Evolutionary conservation across 2,888 invertebrate genomes (phyloP), one percentile per base, ranked within the genome.

Genomic region (Apamea crenata): DNA sequence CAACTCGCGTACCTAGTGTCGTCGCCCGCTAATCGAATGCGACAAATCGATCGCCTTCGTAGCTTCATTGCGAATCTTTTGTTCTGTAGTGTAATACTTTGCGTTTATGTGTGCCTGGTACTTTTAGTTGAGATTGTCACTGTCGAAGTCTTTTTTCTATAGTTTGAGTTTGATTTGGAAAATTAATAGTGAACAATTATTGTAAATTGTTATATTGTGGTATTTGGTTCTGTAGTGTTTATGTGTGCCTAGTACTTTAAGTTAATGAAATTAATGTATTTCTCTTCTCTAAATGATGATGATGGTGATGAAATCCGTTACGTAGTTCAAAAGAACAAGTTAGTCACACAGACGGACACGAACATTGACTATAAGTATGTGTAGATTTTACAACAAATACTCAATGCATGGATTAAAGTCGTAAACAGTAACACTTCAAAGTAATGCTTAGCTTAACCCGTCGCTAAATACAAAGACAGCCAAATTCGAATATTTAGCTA

Each of bases 21-120:
- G 87, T 83, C 91, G 92, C 91, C 91, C 92, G 92, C 91, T 92
- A 92, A 93, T 93, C 92, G 91, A 91, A 92, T 91, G 90, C 93
- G 94, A 93, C 94, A 92, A 94, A 95, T 95, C 95, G 93, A 95
- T 90, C 86, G 83, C 77, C 70, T 71, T 83, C 84, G 80, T 74
- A 90, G 92, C 90, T 92, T 93, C 93, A 93, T 93, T 94, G 91
- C 91, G 87, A 90, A 85, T 65, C 84, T 85, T 87, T 84, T 90
- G 84, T 88, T 88, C 79, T 80, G 67, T 80, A 73, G 71, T 76
- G 83, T 74, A 73, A 40, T 77, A 71, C 71, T 56, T 59, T 40
- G 18, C 32, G 2, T 61, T 82, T 77, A 86, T 86, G 77, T 66
- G 29, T 10, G 56, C 86, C 86, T 86, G 25, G 88, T 87, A 87